Conservation (phyloP, 2,113 vertebrate genomes). For the Donacobius atricapilla region DNA sequence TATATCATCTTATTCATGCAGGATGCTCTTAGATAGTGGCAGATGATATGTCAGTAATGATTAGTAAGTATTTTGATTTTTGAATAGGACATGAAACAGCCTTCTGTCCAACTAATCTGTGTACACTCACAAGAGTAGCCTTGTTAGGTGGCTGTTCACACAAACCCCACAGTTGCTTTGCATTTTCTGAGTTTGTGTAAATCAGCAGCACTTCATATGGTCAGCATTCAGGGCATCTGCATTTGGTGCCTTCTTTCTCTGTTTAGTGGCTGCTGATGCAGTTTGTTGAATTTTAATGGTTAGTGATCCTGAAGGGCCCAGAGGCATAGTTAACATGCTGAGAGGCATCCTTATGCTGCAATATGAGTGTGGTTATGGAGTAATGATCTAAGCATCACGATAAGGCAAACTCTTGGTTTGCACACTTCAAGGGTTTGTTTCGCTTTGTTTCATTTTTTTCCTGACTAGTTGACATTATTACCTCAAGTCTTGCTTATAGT, state of each 20-base stretch:
- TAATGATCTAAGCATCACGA: neutral
- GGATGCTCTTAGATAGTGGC: neutral
- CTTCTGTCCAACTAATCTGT: neutral
- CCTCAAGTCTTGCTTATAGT: accelerated
- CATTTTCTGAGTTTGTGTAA: neutral
- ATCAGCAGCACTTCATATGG: neutral
- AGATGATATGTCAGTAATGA: neutral
- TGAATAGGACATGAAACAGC: neutral
- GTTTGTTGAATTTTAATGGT: neutral
- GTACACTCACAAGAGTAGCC: neutral
- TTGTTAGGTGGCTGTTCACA: neutral
- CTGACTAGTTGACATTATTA: neutral
- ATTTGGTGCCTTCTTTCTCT: neutral
- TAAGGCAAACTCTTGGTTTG: neutral
- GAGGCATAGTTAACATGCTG: neutral
- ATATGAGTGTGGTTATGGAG: neutral
- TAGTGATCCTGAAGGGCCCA: neutral
- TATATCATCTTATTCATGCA: neutral
- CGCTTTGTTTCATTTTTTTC: neutral
- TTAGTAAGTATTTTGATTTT: neutral
- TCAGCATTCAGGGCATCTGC: neutral
- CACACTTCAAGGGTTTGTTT: neutral
- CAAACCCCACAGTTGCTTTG: neutral
- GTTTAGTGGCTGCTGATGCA: neutral
- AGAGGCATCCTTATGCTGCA: neutral